Evolutionary conservation across 1,140 invertebrate species (phyloP), one percentile per base, ranked within the genome.

Genomic region (Trichogramma pretiosum): DNA sequence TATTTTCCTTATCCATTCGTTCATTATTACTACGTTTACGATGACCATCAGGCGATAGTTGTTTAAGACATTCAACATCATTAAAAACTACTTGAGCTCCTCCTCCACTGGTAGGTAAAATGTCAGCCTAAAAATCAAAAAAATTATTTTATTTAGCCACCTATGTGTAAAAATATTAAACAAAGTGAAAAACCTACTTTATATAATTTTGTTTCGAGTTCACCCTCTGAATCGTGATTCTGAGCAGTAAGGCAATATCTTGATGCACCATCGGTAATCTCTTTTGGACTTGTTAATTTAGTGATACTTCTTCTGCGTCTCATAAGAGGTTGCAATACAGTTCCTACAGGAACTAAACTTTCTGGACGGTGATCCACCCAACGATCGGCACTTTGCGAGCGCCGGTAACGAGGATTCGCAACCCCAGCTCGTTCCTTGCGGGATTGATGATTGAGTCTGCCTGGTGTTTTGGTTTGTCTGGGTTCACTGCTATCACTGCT

Each of bases 41-140:
- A 38, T 64, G 52, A 4, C 59, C 62, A 4, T 68, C 77, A 3
- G 91, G 91, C 0, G 89, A 91, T 53, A 78, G 76, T 64, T 96
- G 92, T 56, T 84, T 86, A 5, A 98, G 66, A 53, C 83, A 83
- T 71, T 98, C 95, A 2, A 98, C 85, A 68, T 97, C 95, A 56
- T 90, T 89, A 58, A 98, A 96, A 19, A 97, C 83, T 0, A 98
- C 91, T 62, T 96, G 90, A 2, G 90, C 87, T 1, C 95, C 95
- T 8, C 95, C 94, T 13, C 86, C 87, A 48, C 83, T 83, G 1
- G 94, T 97, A 10, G 89, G 90, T 13, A 96, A 75, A 22, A 98
- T 85, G 67, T 97, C 88, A 34, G 83, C 93, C 80, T 87, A 56
- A 13, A 64, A 60, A 55, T 19, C 58, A 23, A 34, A 16, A 5